A percentile compares a stretch with the other conserved stretches of the same genome.
Evolutionary conservation across 2,797 vertebrate species (phyloP).

Genomic region (Neostethus bicornis): DNA sequence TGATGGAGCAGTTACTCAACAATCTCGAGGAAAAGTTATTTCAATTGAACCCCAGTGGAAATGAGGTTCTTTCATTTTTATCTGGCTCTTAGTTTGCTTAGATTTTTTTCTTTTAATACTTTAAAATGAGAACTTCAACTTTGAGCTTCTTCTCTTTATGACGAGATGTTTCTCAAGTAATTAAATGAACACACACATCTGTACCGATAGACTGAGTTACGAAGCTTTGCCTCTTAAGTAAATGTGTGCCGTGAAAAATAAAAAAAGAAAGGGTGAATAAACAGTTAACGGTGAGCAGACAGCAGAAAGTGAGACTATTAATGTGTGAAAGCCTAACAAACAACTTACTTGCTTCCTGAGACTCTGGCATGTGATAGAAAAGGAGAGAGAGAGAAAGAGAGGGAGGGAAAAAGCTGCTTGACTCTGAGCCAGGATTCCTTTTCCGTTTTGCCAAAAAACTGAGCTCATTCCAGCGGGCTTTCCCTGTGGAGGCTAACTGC

Average conservation of each 20-base stretch:
- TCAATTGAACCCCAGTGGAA: slow-evolving; percentile 8
- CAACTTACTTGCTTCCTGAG: slow-evolving; percentile 77
- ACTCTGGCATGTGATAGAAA: slow-evolving; percentile 74
- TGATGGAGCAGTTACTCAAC: not conserved
- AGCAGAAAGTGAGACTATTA: slow-evolving; percentile 54
- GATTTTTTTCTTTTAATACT: slow-evolving; percentile 24
- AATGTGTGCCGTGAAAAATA: slow-evolving; percentile 29
- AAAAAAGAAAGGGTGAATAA: slow-evolving; percentile 33
- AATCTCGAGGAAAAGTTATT: not conserved
- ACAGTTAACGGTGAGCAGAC: slow-evolving; percentile 37
- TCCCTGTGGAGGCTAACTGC: slow-evolving; percentile 76
- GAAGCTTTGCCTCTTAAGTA: slow-evolving; percentile 9
- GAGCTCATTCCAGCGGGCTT: slow-evolving; percentile 78
- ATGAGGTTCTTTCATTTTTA: slow-evolving; percentile 21
- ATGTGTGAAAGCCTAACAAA: slow-evolving; percentile 77
- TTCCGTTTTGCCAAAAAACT: slow-evolving; percentile 80
- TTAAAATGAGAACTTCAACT: slow-evolving; percentile 33
- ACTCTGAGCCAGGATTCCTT: slow-evolving; percentile 76
- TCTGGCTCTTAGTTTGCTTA: slow-evolving; percentile 23
- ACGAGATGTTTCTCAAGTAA: slow-evolving; percentile 35
- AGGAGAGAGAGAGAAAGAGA: slow-evolving; percentile 23
- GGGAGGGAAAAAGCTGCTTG: slow-evolving; percentile 47
- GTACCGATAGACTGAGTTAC: slow-evolving; percentile 8
- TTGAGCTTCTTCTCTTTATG: slow-evolving; percentile 18
- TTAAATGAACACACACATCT: slow-evolving; percentile 31